Evolutionary conservation across 2,888 invertebrate species (phyloP).

Genomic region (Ophioninae sp.): DNA sequence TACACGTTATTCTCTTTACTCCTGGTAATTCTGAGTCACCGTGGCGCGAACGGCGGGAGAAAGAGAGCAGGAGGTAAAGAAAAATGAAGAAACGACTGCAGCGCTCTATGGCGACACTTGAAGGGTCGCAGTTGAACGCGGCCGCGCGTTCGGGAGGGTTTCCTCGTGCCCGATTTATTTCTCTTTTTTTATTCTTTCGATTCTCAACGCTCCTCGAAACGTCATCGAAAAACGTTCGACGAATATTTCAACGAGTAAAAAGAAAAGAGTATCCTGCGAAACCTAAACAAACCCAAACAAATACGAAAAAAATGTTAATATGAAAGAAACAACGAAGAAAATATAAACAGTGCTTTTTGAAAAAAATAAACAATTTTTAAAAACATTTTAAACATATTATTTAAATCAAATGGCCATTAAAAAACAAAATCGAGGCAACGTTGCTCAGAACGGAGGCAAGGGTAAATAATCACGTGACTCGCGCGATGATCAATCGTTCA

Average conservation of each 20-base stretch:
- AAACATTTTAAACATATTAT: too few species aligned
- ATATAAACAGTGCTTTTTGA: neutral
- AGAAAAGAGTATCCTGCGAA: too few species aligned
- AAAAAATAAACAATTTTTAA: too few species aligned
- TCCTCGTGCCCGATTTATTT: neutral
- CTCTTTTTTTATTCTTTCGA: neutral
- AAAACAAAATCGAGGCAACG: constrained; percentile 23
- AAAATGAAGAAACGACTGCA: constrained; percentile 34
- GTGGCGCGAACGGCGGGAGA: constrained; percentile 11
- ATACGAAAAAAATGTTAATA: too few species aligned
- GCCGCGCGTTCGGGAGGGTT: constrained; percentile 52
- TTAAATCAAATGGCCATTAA: constrained; percentile 16
- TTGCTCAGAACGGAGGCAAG: constrained; percentile 4
- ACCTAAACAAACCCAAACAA: too few species aligned
- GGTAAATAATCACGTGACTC: constrained; percentile 39
- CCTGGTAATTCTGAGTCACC: constrained; percentile 49
- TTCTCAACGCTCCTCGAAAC: too few species aligned
- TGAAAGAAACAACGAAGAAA: too few species aligned
- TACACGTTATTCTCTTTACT: constrained; percentile 11
- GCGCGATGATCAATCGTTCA: neutral
- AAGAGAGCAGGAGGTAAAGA: constrained; percentile 29
- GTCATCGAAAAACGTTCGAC: too few species aligned
- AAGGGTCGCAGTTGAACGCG: constrained; percentile 57
- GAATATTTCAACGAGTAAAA: too few species aligned
- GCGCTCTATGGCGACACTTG: constrained; percentile 4